Evolutionary conservation across 1,140 invertebrate genomes (phyloP), one percentile per base, ranked within the genome.

Genomic region (Aphidius ervi): DNA sequence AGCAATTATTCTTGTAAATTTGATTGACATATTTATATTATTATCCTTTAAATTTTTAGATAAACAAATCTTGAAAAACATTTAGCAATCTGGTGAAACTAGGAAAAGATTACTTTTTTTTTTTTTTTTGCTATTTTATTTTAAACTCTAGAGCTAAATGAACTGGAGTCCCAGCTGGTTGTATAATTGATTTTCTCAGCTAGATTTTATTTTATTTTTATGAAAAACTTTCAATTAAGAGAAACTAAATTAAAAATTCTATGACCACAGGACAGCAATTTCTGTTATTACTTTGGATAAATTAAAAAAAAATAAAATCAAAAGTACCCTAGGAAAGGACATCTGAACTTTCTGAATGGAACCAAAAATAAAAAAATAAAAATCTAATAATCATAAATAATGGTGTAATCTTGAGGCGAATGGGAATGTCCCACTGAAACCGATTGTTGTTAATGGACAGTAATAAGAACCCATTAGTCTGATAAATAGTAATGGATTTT

Each of bases 401-500:
- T 31, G 4, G 2, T 31, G 23, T 31, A 31, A 31, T 31, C 23
- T 31, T 31, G 4, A 31, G 23, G 23, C 23, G 4, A 31, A 31
- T 4, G 23, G 2, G 23, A 31, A 31, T 31, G 23, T 31, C 23
- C 23, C 23, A 31, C 23, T 31, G 23, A 31, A 31, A 31, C 23
- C 23, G 75, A 79, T 80, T 73, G 71, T 79, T 74, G 77, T 78
- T 78, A 78, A 77, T 74, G 74, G 72, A 54, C 63, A 71, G 74
- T 76, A 74, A 74, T 78, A 74, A 78, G 74, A 68, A 75, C 67
- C 70, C 76, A 80, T 78, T 80, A 79, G 73, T 61, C 74, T 79
- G 78, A 79, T 80, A 79, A 80, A 79, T 78, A 80, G 78, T 78
- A 78, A 80, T 78, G 74, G 76, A 66, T 72, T 75, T 79, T 78